Percentiles rank a stretch among this genome's conserved stretches.
Evolutionary conservation across 23 tunicate genomes (phyloP).

Genomic region (Phallusia fumigata): DNA sequence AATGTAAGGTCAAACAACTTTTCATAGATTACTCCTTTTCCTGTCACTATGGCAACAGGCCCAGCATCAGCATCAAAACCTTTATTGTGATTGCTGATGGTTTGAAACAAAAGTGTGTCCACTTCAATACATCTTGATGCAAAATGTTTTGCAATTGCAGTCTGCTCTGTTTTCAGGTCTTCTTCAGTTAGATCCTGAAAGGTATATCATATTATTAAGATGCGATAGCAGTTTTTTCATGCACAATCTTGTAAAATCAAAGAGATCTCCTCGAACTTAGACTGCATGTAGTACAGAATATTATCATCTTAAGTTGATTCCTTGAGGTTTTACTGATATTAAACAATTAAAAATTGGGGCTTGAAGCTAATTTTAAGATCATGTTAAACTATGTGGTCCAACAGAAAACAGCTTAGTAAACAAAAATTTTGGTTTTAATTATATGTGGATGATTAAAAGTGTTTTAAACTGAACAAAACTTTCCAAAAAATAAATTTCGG

Average conservation of each 20-base stretch:
- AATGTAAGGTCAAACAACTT: constrained; percentile 68
- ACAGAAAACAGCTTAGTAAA: too few relatives aligned
- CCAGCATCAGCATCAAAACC: constrained; percentile 7
- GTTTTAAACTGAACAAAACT: background rate
- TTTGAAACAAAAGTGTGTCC: constrained; percentile 55
- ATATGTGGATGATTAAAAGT: too few relatives aligned
- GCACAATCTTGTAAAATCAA: too few relatives aligned
- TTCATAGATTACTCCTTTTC: constrained; percentile 76
- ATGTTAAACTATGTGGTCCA: too few relatives aligned
- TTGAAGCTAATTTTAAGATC: too few relatives aligned
- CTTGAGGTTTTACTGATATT: too few relatives aligned
- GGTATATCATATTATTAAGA: background rate
- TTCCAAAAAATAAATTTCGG: background rate
- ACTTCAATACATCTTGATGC: constrained; percentile 4
- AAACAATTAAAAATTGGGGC: too few relatives aligned
- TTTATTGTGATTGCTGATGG: constrained; percentile 24
- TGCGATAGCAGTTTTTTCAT: too few relatives aligned
- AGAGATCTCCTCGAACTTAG: too few relatives aligned
- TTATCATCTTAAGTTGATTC: too few relatives aligned
- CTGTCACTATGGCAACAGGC: constrained; percentile 42
- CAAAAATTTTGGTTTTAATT: too few relatives aligned
- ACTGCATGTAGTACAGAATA: too few relatives aligned
- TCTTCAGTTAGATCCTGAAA: constrained; percentile 54
- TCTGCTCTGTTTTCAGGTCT: constrained; percentile 26
- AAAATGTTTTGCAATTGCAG: constrained; percentile 34